Evolutionary conservation across 2,113 vertebrate species (phyloP).

Genomic region (Gallinago undulata): DNA sequence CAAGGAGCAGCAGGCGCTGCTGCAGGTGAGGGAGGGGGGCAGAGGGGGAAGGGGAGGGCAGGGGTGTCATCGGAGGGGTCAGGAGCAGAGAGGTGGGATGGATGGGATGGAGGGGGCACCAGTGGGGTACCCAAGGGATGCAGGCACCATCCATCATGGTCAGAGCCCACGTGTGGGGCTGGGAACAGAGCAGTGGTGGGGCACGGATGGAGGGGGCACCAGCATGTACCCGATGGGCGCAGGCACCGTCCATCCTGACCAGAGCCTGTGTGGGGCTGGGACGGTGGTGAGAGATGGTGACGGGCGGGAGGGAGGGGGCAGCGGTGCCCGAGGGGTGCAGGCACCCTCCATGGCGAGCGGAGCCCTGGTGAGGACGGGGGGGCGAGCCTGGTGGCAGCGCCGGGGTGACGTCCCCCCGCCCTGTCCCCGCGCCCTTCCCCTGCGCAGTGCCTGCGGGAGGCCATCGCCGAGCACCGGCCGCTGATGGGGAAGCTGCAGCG

Average conservation of each 20-base stretch:
- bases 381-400: background rate
- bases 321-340: rapidly evolving
- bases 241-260: too few species aligned
- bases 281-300: too few species aligned
- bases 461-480: slow-evolving; percentile 85
- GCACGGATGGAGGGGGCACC: too few species aligned
- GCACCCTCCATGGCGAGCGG: rapidly evolving
- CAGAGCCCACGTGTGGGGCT: too few species aligned
- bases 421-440: rapidly evolving
- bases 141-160: too few species aligned
- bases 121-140: rapidly evolving
- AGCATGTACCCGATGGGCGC: too few species aligned
- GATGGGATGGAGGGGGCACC: rapidly evolving
- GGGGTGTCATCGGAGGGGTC: rapidly evolving
- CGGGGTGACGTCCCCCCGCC: rapidly evolving
- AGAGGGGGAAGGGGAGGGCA: background rate
- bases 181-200: too few species aligned
- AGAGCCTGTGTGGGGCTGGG: too few species aligned
- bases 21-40: slow-evolving; percentile 76
- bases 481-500: slow-evolving; percentile 80
- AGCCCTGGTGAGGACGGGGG: background rate
- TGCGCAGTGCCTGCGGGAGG: slow-evolving; percentile 81
- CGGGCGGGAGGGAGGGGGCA: background rate
- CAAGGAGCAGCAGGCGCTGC: slow-evolving; percentile 84
- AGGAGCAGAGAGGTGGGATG: rapidly evolving